Conservation (phyloP, 2,888 invertebrate species). For the Rhagophthalmus giganteus region DNA sequence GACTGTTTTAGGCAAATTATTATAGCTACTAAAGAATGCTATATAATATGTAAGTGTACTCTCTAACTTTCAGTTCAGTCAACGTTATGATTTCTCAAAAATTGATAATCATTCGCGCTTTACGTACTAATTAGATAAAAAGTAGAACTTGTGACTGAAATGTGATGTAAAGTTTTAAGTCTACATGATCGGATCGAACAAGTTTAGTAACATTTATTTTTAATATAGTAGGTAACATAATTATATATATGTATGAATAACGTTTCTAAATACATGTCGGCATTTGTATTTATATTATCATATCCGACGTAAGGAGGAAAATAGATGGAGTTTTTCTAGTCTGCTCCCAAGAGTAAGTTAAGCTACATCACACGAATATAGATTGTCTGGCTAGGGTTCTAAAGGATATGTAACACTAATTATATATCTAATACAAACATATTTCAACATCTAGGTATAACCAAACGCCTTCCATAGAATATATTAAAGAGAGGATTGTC, state of each 20-base stretch:
- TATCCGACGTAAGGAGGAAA: conserved; percentile 4
- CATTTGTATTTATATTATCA: not conserved
- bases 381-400: conserved; percentile 52
- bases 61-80: too few relatives aligned
- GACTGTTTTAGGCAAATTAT: conserved; percentile 7
- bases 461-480: conserved; percentile 28
- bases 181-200: conserved; percentile 13
- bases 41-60: too few relatives aligned
- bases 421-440: conserved; percentile 40
- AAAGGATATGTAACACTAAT: conserved; percentile 30
- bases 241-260: too few relatives aligned
- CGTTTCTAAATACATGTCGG: conserved; percentile 10
- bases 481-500: conserved; percentile 52
- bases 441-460: conserved; percentile 46
- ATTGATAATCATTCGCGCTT: too few relatives aligned
- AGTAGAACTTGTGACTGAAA: too few relatives aligned
- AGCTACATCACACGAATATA: conserved; percentile 49
- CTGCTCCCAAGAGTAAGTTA: conserved; percentile 30
- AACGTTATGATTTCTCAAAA: too few relatives aligned
- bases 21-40: too few relatives aligned
- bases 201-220: conserved; percentile 9
- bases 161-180: conserved; percentile 24
- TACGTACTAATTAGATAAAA: too few relatives aligned
- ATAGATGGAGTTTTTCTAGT: conserved; percentile 16
- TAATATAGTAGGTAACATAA: too few relatives aligned